Evolutionary conservation across 2,113 vertebrate species (phyloP).

Genomic region (Peromyscus leucopus): DNA sequence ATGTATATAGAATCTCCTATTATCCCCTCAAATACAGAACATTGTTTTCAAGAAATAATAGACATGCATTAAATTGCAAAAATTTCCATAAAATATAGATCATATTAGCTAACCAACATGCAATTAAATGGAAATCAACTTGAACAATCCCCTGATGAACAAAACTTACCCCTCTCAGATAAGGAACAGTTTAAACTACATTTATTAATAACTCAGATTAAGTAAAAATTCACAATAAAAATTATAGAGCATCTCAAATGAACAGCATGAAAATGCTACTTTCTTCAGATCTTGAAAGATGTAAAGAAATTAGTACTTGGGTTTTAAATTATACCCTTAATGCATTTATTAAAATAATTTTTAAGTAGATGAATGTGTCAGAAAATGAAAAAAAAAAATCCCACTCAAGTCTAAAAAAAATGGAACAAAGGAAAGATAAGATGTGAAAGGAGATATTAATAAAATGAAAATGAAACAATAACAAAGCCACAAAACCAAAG

Average conservation of each 20-base stretch:
- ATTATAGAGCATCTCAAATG: constrained; percentile 26
- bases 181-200: background rate
- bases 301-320: constrained; percentile 4
- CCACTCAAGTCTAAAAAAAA: background rate
- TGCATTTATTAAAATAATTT: constrained; percentile 37
- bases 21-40: background rate
- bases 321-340: constrained; percentile 58
- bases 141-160: background rate
- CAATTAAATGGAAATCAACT: background rate
- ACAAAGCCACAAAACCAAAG: background rate
- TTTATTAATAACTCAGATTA: constrained; percentile 37
- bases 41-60: background rate
- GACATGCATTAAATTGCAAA: background rate
- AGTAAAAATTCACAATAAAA: constrained; percentile 34
- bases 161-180: background rate
- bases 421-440: constrained; percentile 7
- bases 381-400: background rate
- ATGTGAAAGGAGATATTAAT: constrained; percentile 22
- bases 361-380: constrained; percentile 35
- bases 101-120: background rate
- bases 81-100: background rate
- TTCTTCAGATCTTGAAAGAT: background rate
- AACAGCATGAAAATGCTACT: background rate
- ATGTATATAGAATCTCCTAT: background rate
- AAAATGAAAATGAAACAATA: background rate